Evolutionary conservation across 2,113 vertebrate genomes (phyloP).

Genomic region (Himantopus leucocephalus): DNA sequence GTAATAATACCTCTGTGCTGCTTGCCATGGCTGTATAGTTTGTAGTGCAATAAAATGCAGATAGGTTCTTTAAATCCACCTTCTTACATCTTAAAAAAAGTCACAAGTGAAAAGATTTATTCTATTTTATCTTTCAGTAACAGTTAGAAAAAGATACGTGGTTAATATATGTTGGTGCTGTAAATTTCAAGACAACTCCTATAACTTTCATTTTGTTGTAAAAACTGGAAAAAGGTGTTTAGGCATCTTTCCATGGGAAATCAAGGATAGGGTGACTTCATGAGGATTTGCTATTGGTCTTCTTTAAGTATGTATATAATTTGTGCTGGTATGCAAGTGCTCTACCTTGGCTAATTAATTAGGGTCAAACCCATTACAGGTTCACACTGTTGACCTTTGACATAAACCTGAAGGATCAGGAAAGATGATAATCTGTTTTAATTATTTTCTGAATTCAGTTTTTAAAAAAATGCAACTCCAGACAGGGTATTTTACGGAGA

Average conservation of each 20-base stretch:
- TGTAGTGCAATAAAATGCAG: neutral
- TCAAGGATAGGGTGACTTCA: neutral
- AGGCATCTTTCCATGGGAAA: neutral
- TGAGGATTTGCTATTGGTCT: neutral
- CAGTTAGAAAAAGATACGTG: neutral
- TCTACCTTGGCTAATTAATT: slow-evolving; percentile 19
- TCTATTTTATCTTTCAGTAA: neutral
- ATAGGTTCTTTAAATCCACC: neutral
- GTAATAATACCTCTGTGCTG: neutral
- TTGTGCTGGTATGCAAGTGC: neutral
- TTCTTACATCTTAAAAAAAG: neutral
- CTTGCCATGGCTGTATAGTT: neutral
- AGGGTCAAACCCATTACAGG: neutral
- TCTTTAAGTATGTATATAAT: neutral
- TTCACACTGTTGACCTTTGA: neutral
- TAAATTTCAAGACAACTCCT: neutral
- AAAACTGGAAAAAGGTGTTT: neutral
- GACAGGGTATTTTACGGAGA: neutral
- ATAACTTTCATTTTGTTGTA: neutral
- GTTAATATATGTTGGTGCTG: neutral
- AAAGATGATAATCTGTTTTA: neutral
- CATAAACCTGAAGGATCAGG: neutral
- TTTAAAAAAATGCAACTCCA: neutral
- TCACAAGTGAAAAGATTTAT: neutral
- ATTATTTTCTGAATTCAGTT: neutral